phyloP scores from a whole-genome alignment of 2,888 invertebrate genomes.

The Drosophila anomalipes region DNA sequence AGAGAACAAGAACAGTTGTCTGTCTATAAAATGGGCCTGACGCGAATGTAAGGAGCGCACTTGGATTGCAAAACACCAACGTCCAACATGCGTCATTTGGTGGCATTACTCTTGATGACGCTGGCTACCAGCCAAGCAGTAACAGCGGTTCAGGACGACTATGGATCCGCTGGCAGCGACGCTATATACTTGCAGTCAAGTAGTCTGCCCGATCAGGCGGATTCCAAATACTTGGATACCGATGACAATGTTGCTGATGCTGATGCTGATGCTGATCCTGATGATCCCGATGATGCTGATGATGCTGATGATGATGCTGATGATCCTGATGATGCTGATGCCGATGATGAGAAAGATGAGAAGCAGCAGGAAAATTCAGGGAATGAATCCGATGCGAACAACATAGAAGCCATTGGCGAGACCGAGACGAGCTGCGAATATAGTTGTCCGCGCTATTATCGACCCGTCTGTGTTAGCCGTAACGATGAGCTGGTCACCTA shows the following conservation, averaged over 20 bases:
- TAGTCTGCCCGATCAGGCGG: not conserved
- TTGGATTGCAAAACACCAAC: not conserved
- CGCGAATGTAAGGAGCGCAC: constrained; percentile 9
- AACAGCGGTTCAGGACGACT: constrained; percentile 5
- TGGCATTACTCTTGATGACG: constrained; percentile 21
- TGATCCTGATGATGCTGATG: not conserved
- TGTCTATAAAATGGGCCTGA: constrained; percentile 35
- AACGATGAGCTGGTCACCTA: constrained; percentile 47
- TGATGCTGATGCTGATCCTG: not conserved
- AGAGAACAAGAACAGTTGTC: not conserved
- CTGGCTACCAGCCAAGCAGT: constrained; percentile 7
- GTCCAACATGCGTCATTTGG: constrained; percentile 30
- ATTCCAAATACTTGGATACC: constrained; percentile 5
- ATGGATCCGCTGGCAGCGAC: constrained; percentile 31
- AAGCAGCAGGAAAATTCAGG: not conserved
- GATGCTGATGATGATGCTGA: not conserved
- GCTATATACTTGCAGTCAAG: constrained; percentile 32
- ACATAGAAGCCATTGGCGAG: constrained; percentile 43
- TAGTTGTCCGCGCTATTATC: constrained; percentile 73
- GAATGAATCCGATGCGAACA: not conserved
- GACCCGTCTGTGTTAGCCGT: constrained; percentile 58
- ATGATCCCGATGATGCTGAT: not conserved
- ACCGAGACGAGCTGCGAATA: constrained; percentile 53
- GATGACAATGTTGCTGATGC: not conserved
- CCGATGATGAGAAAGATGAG: not conserved